These are phyloP conservation scores for Orientallactaga bullata DNA, from an alignment of 2,113 vertebrate species.

Conservation along the genomic window DNA sequence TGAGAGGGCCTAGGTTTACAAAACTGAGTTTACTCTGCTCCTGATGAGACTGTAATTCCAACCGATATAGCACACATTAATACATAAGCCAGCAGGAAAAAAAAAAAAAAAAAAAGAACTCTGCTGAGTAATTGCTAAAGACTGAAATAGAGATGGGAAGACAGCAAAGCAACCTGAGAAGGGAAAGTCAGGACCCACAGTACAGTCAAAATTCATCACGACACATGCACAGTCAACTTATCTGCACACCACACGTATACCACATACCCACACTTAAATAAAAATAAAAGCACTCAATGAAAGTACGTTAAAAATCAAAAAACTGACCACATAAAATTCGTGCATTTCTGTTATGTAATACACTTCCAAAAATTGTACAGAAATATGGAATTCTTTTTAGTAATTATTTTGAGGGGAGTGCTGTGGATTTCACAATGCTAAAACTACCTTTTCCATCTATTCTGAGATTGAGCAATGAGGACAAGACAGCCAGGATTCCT, in stretches of 20 bases:
- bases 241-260: too few relatives aligned
- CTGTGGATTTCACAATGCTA: conserved; percentile 1
- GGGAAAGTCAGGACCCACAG: not conserved
- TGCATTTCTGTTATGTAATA: not conserved
- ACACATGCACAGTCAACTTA: not conserved
- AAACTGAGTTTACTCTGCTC: conserved; percentile 12
- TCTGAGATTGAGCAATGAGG: conserved; percentile 2
- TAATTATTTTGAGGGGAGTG: not conserved
- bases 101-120: too few relatives aligned
- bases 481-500: not conserved
- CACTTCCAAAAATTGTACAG: not conserved
- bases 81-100: not conserved
- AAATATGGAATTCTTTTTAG: not conserved
- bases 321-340: not conserved
- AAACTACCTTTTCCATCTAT: not conserved
- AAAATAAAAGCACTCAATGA: not conserved
- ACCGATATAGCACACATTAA: not conserved
- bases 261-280: too few relatives aligned
- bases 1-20: not conserved
- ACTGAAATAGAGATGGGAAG: not conserved
- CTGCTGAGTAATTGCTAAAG: not conserved
- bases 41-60: not conserved
- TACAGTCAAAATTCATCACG: not conserved
- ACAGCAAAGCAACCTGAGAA: not conserved
- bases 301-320: not conserved